Evolutionary conservation across 2,113 vertebrate species (phyloP).

Genomic region (Rhinogobius similis): DNA sequence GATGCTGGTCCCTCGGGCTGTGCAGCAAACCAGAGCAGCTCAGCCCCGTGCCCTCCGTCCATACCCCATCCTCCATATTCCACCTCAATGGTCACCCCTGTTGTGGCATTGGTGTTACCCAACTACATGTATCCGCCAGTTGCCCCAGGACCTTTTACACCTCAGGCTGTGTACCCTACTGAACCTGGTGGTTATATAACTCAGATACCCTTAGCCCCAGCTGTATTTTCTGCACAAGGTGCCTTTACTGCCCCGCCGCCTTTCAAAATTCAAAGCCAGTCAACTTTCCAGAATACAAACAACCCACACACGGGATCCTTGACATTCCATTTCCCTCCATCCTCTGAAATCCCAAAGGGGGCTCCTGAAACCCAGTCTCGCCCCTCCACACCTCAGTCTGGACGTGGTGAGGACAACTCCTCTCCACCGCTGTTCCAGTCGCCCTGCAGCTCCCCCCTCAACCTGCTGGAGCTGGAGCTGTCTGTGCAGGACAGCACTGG

Average conservation of each 20-base stretch:
- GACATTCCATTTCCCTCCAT: conserved; percentile 68
- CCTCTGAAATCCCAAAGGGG: conserved; percentile 68
- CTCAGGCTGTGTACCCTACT: conserved; percentile 69
- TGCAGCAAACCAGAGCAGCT: conserved; percentile 65
- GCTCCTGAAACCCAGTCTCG: conserved; percentile 65
- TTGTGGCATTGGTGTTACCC: conserved; percentile 87
- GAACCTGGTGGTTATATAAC: conserved; percentile 60
- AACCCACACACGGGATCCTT: conserved; percentile 46
- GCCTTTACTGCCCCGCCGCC: conserved; percentile 40
- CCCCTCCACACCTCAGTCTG: conserved; percentile 80
- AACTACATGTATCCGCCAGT: conserved; percentile 81
- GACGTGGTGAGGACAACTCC: conserved; percentile 62
- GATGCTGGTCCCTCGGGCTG: conserved; percentile 63
- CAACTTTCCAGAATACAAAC: conserved; percentile 49
- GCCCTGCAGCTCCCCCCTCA: conserved; percentile 91
- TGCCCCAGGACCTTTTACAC: conserved; percentile 57
- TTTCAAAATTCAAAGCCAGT: conserved; percentile 53
- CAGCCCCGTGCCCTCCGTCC: conserved; percentile 58
- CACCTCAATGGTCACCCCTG: conserved; percentile 80
- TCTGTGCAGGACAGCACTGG: conserved; percentile 56
- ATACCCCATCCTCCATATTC: conserved; percentile 74
- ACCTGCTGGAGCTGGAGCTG: conserved; percentile 91
- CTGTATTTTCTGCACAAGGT: conserved; percentile 44
- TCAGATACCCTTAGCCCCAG: conserved; percentile 46
- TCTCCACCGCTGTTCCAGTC: conserved; percentile 89